Base-by-base conservation (phyloP, 1,140 invertebrate species). In the Bombyx mandarina region DNA sequence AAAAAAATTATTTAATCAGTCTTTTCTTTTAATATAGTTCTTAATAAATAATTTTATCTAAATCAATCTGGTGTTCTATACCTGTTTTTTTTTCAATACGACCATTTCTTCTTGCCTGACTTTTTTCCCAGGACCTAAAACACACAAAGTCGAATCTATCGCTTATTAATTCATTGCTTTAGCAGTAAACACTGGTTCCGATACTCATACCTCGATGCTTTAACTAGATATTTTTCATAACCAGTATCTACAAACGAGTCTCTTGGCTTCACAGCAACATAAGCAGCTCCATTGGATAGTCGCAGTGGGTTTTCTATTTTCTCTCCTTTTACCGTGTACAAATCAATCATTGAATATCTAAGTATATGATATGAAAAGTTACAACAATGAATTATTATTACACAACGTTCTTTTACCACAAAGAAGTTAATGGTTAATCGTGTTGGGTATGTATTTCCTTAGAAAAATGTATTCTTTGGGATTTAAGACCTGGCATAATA, bases 211-310 rank as follows among this genome's bases (percentile, higher is more conserved):
- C 73, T 82, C 7, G 78, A 66, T 10, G 82, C 82, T 56, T 69
- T 81, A 7, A 83, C 57, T 6, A 86, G 63, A 56, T 86, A 83
- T 54, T 81, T 69, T 26, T 79, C 66, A 49, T 86, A 86, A 43
- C 73, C 79, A 6, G 71, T 56, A 42, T 71, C 60, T 18, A 81
- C 71, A 52, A 83, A 86, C 7, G 54, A 9, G 9, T 79, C 74
- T n/a, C 69, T 70, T n/a, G 69, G 66, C 53, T 64, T 58, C 0
- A 86, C 77, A 7, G 79, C 80, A 0, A 86, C 82, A 46, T 83
- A 83, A 1, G 75, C 65, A 7, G 52, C 63, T 9, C 68, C 68
- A 58, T 75, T 67, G 3, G 6, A 56, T 7, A 85, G 54, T 45
- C 79, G 57, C 6, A 72, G 46, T n/a, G 82, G 74, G 7, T 54